Percentiles rank a stretch among this genome's conserved stretches.
phyloP scores from a whole-genome alignment of 2,113 vertebrate genomes.

The Micronycteris hirsuta region DNA sequence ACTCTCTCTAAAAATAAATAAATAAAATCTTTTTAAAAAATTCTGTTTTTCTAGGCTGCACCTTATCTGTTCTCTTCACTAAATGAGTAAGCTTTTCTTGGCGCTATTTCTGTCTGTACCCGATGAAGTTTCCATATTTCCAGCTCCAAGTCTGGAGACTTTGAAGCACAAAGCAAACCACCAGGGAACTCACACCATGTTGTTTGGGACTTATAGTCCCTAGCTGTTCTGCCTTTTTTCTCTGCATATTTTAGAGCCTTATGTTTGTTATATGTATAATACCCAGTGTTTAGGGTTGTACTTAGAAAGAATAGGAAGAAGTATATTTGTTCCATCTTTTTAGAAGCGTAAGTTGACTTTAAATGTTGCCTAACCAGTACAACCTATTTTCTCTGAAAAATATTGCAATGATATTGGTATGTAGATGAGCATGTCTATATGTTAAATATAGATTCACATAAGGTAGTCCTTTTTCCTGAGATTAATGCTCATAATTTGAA shows the following conservation, averaged over 20 bases:
- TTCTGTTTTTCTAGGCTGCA: neutral
- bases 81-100: neutral
- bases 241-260: neutral
- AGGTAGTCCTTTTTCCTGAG: neutral
- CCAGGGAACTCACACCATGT: neutral
- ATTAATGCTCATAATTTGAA: neutral
- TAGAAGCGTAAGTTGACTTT: neutral
- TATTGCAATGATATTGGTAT: neutral
- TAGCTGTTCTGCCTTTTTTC: neutral
- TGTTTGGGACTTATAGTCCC: neutral
- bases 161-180: neutral
- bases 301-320: neutral
- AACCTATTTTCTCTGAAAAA: neutral
- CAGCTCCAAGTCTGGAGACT: neutral
- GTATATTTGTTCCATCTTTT: neutral
- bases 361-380: neutral
- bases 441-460: neutral
- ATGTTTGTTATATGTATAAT: neutral
- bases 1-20: too few species aligned
- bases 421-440: neutral
- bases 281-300: neutral
- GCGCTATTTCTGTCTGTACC: neutral
- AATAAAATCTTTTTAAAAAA: too few species aligned
- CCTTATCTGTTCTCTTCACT: neutral
- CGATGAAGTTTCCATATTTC: neutral